Evolutionary conservation across 2,888 invertebrate species (phyloP), one percentile per base, ranked within the genome.

Genomic region (Chesias legatella): DNA sequence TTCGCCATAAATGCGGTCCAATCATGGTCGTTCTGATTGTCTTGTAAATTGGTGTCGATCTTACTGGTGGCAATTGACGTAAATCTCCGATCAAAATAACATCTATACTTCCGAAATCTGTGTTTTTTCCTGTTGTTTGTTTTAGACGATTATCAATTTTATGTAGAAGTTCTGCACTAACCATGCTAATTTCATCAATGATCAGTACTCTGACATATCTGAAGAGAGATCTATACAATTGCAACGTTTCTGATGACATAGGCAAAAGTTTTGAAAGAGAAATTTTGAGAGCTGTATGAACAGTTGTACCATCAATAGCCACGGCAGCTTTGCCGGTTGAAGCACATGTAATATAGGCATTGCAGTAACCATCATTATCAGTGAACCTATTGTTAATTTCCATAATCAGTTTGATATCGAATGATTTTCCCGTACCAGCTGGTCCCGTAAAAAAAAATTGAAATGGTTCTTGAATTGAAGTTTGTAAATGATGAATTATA

Each of bases 321-420:
- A 68, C 63, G 23, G 74, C 73, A 39, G 72, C 73, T 54, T 74
- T 73, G 1, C 68, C 73, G 8, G 28, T 35, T 30, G 69, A 69
- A 8, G 71, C 75, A 51, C 73, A 74, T 4, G 67, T 45, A 11
- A 78, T 59, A 45, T 71, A 78, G 2, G 73, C 59, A 56, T 79
- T 74, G 54, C 59, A 70, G 45, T 40, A 54, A 6, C 61, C 66
- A 62, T 76, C 65, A 25, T 42, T 64, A 38, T 61, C 55, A 26
- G 67, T 37, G 43, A 49, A 78, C 21, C 76, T 37, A 41, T 79
- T 79, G 33, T 74, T 74, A 42, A 70, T 78, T 59, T 77, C 77
- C 72, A 73, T 74, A 0, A 80, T 28, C 0, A 67, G 50, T 60
- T 70, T 69, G 6, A 78, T 73, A 7, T 68, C 54, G 35, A 69